Percentiles rank a stretch among this genome's conserved stretches.
Evolutionary conservation across 2,888 invertebrate genomes (phyloP).

Genomic region (Formica aserva): DNA sequence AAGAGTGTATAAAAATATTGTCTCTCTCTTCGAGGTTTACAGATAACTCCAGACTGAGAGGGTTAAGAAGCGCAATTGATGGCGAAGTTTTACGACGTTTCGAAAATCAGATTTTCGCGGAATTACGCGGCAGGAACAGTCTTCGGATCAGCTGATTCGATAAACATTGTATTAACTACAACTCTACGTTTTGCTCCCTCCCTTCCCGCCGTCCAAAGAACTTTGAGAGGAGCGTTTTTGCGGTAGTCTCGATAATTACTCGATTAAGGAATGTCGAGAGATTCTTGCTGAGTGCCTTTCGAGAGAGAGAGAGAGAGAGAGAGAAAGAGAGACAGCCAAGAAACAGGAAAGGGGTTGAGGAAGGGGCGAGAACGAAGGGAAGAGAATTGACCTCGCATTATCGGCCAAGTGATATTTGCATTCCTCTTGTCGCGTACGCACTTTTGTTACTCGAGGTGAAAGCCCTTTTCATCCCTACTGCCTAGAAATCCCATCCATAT

Average conservation of each 20-base stretch:
- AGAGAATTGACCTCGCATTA: conserved; percentile 82
- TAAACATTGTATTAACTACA: conserved; percentile 44
- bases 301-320: not conserved
- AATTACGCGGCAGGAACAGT: conserved; percentile 6
- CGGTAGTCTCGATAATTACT: conserved; percentile 55
- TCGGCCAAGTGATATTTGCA: conserved; percentile 84
- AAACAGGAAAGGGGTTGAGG: not conserved
- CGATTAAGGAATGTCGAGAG: conserved; percentile 33
- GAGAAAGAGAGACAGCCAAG: conserved; percentile 15
- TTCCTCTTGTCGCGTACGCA: conserved; percentile 80
- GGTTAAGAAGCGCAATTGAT: not conserved
- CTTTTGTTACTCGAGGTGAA: conserved; percentile 17
- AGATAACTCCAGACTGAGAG: not conserved
- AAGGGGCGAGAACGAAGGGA: conserved; percentile 33
- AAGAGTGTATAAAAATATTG: not conserved
- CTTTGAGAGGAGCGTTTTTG: conserved; percentile 15
- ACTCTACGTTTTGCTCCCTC: conserved; percentile 3
- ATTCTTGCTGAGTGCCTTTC: conserved; percentile 11
- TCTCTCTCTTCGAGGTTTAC: not conserved
- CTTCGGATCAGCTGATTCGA: conserved; percentile 38
- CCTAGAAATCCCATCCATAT: conserved; percentile 3
- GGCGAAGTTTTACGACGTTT: conserved; percentile 29
- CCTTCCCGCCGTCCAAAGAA: not conserved
- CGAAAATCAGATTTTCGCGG: conserved; percentile 44
- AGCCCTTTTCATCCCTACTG: conserved; percentile 4